phyloP scores from a whole-genome alignment of 2,797 vertebrate species.

The Anabas testudineus region DNA sequence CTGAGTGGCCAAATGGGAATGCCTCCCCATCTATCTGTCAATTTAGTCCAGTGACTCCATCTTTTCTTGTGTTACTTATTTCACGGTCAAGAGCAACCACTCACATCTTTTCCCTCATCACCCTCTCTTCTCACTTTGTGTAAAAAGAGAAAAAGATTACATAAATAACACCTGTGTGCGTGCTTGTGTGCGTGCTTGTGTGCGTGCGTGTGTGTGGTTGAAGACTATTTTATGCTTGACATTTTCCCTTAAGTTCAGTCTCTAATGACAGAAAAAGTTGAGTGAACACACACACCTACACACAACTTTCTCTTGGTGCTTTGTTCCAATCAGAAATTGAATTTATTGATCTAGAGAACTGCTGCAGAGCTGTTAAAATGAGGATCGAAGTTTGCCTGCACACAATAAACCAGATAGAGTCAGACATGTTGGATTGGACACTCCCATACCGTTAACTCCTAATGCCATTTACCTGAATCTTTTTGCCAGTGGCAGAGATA shows the following conservation, averaged over 20 bases:
- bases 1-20: neutral
- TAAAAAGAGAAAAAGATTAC: neutral
- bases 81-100: neutral
- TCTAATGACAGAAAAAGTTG: neutral
- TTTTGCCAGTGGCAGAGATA: too few species aligned
- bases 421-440: too few species aligned
- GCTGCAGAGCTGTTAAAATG: too few species aligned
- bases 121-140: neutral
- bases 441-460: too few species aligned
- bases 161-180: neutral
- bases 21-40: neutral
- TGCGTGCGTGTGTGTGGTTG: neutral
- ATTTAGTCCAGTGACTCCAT: neutral
- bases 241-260: slow-evolving; percentile 31
- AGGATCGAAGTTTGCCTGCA: too few species aligned
- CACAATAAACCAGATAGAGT: too few species aligned
- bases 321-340: too few species aligned
- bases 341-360: too few species aligned
- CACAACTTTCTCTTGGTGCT: too few species aligned
- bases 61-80: neutral
- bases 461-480: too few species aligned
- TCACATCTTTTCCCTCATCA: neutral
- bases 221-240: slow-evolving; percentile 14
- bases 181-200: too few species aligned
- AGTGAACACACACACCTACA: neutral